Base-by-base conservation (phyloP, 2,797 vertebrate genomes). In the Vespertilio murinus region DNA sequence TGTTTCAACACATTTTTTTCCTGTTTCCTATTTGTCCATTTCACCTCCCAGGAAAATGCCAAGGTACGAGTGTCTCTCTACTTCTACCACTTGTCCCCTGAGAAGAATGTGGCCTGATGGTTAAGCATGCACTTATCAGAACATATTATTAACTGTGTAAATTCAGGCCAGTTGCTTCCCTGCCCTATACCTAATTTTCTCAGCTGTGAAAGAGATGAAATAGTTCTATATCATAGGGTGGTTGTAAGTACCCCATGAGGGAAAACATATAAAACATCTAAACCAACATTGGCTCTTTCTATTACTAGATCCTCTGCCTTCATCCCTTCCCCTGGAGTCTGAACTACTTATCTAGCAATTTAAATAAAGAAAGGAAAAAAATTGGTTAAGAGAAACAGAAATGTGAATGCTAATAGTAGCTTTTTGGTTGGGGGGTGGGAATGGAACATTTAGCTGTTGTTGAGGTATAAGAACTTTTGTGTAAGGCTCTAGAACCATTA, bases 341-440 rank as follows among this genome's bases (percentile, higher is more conserved):
- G 35, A 30, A 61, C 70, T 73, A n/a, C 35, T 69, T 67, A n/a
- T 89, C 47, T 82, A 59, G 52, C 74, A 84, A 69, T 73, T 82
- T 74, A 80, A 67, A 74, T 56, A 65, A 83, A 71, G 71, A n/a
- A 94, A 59, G 33, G n/a, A n/a, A 67, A 40, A 70, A 85, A 90
- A 80, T 20, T 70, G 20, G 8, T 38, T 80, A 61, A 75, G 30
- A 74, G 65, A 89, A 89, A 65, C 28, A 73, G 82, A 65, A 71
- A 73, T 56, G 56, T 77, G 9, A 65, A 38, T 84, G 65, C 25
- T 71, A 42, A 45, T 35, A 64, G 52, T n/a, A 73, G 65, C 20
- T 92, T 89, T 65, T 35, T 30, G 40, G n/a, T 1, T 30, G 56
- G 12, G 25, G 38, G 2, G 28, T 12, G 3, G 2, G 40, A 38